Conservation (phyloP, 2,888 invertebrate species). For the Dynastes tityus region DNA sequence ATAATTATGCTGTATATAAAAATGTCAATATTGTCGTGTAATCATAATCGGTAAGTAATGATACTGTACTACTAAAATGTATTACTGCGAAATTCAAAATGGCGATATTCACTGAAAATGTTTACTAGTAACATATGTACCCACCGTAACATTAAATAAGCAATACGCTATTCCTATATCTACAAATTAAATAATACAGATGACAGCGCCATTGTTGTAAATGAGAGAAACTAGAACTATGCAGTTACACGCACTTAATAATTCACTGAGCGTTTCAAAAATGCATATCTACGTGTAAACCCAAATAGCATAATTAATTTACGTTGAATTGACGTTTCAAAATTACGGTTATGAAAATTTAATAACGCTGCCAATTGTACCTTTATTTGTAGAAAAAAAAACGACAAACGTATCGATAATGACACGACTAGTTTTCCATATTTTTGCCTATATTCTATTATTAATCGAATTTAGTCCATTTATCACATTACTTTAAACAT, state of each 20-base stretch:
- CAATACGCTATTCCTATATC: too few species aligned
- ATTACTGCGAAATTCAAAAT: too few species aligned
- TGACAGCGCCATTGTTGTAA: too few species aligned
- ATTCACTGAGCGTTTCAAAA: slow-evolving; percentile 9
- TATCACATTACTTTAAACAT: background rate
- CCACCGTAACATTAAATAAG: too few species aligned
- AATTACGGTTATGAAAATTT: slow-evolving; percentile 32
- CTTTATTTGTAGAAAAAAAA: slow-evolving; percentile 33
- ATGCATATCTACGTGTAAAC: slow-evolving; percentile 7
- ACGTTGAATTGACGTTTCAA: slow-evolving; percentile 37
- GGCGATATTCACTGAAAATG: too few species aligned
- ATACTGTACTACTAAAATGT: too few species aligned
- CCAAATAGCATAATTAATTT: slow-evolving; percentile 39
- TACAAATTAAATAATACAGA: too few species aligned
- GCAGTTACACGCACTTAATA: background rate
- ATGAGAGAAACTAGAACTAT: background rate
- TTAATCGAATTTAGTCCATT: slow-evolving; percentile 14
- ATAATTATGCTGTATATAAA: too few species aligned
- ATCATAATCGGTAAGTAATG: too few species aligned
- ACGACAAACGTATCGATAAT: background rate
- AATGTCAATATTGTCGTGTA: too few species aligned
- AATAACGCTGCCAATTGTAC: slow-evolving; percentile 28
- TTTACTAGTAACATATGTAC: too few species aligned
- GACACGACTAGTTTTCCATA: background rate
- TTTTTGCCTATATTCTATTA: slow-evolving; percentile 6